Percentiles rank a stretch among this genome's conserved stretches.
These are phyloP conservation scores for Wasmannia auropunctata DNA, from an alignment of 1,140 invertebrate genomes.

Conservation along the genomic window DNA sequence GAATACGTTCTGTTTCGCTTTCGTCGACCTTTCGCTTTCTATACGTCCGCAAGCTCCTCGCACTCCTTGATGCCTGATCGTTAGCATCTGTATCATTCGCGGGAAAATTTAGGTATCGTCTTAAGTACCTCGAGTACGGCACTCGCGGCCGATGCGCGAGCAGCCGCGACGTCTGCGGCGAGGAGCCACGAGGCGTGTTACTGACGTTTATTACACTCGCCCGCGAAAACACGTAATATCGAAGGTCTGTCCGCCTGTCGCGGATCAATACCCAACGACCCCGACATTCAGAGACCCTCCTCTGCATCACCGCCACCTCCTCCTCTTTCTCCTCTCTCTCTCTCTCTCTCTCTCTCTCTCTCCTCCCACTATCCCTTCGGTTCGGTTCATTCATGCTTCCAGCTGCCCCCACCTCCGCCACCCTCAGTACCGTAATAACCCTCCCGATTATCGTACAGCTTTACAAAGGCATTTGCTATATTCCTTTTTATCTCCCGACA, in stretches of 20 bases:
- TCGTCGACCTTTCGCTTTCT: constrained; percentile 70
- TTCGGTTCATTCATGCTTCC: constrained; percentile 83
- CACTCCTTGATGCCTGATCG: constrained; percentile 61
- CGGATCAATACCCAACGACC: constrained; percentile 85
- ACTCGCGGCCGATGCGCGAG: neutral
- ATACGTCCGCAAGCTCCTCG: constrained; percentile 63
- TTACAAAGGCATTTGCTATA: neutral
- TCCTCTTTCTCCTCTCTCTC: constrained; percentile 54
- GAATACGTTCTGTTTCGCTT: constrained; percentile 37
- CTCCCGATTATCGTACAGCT: constrained; percentile 30
- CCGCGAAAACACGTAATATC: constrained; percentile 82
- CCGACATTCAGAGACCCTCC: constrained; percentile 84
- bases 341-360: constrained; percentile 14
- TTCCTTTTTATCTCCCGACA: neutral
- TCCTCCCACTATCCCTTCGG: constrained; percentile 61
- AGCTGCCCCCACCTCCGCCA: constrained; percentile 60
- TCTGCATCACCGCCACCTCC: constrained; percentile 53
- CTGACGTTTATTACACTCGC: constrained; percentile 74
- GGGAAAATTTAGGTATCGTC: constrained; percentile 20
- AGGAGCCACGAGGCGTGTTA: constrained; percentile 60
- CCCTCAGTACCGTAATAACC: constrained; percentile 67
- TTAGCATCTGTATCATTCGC: constrained; percentile 45
- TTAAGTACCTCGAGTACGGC: neutral
- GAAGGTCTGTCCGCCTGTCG: constrained; percentile 75
- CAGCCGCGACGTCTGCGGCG: neutral